phyloP scores from a whole-genome alignment of 2,888 invertebrate species.

The Dolichomitus sp. region DNA sequence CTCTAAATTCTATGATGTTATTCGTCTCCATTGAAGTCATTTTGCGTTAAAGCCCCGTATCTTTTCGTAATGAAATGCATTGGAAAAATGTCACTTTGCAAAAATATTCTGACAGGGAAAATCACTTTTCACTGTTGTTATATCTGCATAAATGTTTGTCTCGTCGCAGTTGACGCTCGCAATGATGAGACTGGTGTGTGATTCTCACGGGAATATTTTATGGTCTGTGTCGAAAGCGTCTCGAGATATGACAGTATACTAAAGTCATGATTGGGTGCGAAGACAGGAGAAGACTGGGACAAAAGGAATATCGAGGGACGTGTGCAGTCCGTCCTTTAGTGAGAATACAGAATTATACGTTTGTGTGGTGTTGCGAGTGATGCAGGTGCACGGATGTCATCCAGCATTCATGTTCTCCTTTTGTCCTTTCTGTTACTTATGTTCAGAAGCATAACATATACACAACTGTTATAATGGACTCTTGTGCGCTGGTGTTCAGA shows the following conservation, averaged over 20 bases:
- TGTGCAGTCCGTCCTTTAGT: constrained; percentile 23
- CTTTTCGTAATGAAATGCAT: background rate
- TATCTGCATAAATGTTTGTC: background rate
- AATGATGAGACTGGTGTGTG: constrained; percentile 9
- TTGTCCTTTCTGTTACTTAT: constrained; percentile 17
- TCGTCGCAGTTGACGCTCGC: background rate
- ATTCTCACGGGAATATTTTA: constrained; percentile 26
- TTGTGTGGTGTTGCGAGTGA: background rate
- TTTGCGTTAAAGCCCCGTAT: background rate
- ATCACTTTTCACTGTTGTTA: background rate
- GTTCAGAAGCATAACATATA: constrained; percentile 9
- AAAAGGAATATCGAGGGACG: constrained; percentile 33
- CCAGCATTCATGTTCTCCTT: constrained; percentile 15
- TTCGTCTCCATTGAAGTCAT: background rate
- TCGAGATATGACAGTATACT: constrained; percentile 30
- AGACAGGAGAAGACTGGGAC: constrained; percentile 17
- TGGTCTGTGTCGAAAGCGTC: constrained; percentile 1
- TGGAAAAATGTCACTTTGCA: background rate
- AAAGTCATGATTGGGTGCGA: constrained; percentile 30
- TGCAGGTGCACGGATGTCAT: constrained; percentile 33
- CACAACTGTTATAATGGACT: constrained; percentile 12
- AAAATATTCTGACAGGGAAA: background rate
- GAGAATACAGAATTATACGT: constrained; percentile 27
- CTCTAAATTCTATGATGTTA: background rate
- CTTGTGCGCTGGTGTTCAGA: background rate